Base-by-base conservation (phyloP, 2,888 invertebrate species). In the Lissonota sp. region DNA sequence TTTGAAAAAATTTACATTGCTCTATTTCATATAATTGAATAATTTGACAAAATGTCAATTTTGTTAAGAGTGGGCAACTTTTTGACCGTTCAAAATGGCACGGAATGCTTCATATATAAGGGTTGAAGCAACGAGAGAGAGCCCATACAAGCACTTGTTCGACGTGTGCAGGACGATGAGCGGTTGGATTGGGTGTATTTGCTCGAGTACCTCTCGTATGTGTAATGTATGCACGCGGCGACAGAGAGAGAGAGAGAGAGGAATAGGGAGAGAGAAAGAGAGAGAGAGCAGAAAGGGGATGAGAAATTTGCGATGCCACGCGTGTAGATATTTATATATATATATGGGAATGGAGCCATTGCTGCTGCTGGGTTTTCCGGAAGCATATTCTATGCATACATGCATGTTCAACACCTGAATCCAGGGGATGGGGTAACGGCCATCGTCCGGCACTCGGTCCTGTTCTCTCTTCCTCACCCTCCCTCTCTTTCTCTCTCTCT, bases 331-430 rank as follows among this genome's bases (percentile, higher is more conserved):
- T 46, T n/a, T 10, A n/a, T 46, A n/a, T 46, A 10, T 46, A 46
- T 46, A 46, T 57, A 46, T 4, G 37, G 64, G 58, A 57, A 66
- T 66, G 74, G 74, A 66, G 39, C 74, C 78, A 69, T 67, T 73
- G 73, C 42, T 46, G 57, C 46, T n/a, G 46, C 73, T 64, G n/a
- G 79, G 62, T 86, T 86, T 84, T 85, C 85, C 86, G 86, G 85
- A 86, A 88, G 86, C 89, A 90, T 90, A 90, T 90, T 90, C 89
- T 87, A 90, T 90, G 90, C 89, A 90, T 90, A 90, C 88, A 90
- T 89, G 86, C 90, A 90, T 90, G 88, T 88, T 88, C 87, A 90
- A 87, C 90, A 87, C 86, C 87, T 86, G 86, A 63, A n/a, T 37
- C 53, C 42, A 49, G 8, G 39, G 46, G 2, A 60, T 16, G 44